A percentile compares a stretch with the other conserved stretches of the same genome.
Conservation (phyloP, 2,888 invertebrate genomes). For the Galeopsomyia nigrocyanea region DNA sequence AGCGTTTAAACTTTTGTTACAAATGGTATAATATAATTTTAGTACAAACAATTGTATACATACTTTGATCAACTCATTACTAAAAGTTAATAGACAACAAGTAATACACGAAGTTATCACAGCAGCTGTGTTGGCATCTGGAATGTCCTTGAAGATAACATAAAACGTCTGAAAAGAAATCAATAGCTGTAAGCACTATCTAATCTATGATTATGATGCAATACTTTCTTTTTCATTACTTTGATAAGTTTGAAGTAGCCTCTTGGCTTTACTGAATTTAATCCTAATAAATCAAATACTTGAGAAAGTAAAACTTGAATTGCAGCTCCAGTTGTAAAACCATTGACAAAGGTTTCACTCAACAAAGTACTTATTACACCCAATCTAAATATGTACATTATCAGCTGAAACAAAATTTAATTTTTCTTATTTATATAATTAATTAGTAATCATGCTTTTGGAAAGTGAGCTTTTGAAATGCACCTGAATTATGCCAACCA, state of each 20-base stretch:
- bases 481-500: slow-evolving; percentile 85
- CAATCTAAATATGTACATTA: slow-evolving; percentile 82
- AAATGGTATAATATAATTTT: slow-evolving; percentile 15
- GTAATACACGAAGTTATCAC: slow-evolving; percentile 75
- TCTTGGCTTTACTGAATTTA: slow-evolving; percentile 71
- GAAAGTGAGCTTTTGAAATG: slow-evolving; percentile 41
- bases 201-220: slow-evolving; percentile 16
- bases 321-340: slow-evolving; percentile 91
- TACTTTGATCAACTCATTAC: slow-evolving; percentile 78
- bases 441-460: not conserved
- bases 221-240: slow-evolving; percentile 63
- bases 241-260: slow-evolving; percentile 75
- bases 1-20: not conserved
- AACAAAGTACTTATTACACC: slow-evolving; percentile 83
- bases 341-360: slow-evolving; percentile 87
- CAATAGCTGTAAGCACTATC: slow-evolving; percentile 37
- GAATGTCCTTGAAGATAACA: slow-evolving; percentile 73
- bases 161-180: slow-evolving; percentile 72
- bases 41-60: slow-evolving; percentile 37
- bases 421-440: slow-evolving; percentile 8
- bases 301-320: slow-evolving; percentile 88
- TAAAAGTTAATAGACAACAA: slow-evolving; percentile 74
- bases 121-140: slow-evolving; percentile 74
- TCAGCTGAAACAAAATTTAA: slow-evolving; percentile 71
- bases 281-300: slow-evolving; percentile 75